phyloP scores from a whole-genome alignment of 2,113 vertebrate species.

The Mormyrus lacerda region DNA sequence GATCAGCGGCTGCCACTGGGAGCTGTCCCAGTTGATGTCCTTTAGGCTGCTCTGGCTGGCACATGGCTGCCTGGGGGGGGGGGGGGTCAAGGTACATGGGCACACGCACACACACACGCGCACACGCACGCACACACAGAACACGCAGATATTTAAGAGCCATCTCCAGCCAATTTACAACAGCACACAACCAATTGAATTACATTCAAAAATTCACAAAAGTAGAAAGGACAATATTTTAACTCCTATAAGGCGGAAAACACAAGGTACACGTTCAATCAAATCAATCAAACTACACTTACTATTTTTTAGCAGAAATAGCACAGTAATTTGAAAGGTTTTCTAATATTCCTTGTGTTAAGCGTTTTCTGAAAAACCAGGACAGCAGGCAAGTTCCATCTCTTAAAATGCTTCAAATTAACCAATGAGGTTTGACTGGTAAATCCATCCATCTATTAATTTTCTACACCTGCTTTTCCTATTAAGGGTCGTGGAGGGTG shows the following conservation, averaged over 20 bases:
- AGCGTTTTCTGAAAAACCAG: neutral
- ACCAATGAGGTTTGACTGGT: neutral
- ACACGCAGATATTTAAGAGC: neutral
- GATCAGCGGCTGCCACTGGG: slow-evolving; percentile 96
- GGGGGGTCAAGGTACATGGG: neutral
- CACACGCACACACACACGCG: neutral
- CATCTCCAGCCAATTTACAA: neutral
- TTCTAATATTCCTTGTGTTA: neutral
- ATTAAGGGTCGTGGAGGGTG: neutral
- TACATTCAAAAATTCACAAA: neutral
- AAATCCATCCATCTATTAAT: neutral
- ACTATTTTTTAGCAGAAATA: neutral
- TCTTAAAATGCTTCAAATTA: neutral
- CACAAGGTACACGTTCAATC: neutral
- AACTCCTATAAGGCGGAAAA: neutral
- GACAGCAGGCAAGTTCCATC: neutral
- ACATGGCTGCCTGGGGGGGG: slow-evolving; percentile 74
- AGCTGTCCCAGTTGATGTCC: slow-evolving; percentile 99
- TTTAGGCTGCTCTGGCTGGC: slow-evolving; percentile 98
- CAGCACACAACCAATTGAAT: neutral
- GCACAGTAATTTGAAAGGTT: neutral
- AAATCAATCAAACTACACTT: neutral
- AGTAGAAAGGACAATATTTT: neutral
- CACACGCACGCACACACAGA: neutral
- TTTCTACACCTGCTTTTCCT: neutral